Evolutionary conservation across 2,113 vertebrate species (phyloP).

Genomic region (Caranx ignobilis): DNA sequence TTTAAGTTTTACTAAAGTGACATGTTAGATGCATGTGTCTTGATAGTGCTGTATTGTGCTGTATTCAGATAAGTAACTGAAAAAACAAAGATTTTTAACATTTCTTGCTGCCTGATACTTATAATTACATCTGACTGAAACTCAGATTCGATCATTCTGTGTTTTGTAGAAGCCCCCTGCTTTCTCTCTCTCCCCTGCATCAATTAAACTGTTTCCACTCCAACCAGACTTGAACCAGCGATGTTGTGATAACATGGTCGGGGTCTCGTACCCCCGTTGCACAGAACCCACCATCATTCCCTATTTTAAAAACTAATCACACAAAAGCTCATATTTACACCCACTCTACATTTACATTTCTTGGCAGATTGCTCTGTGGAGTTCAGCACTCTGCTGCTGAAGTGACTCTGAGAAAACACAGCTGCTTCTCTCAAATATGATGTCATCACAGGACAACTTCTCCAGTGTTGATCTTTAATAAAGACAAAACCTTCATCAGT

Average conservation of each 20-base stretch:
- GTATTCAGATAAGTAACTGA: background rate
- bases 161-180: background rate
- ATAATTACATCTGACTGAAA: background rate
- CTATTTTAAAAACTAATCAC: constrained; percentile 20
- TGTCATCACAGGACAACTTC: constrained; percentile 89
- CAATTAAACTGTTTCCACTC: background rate
- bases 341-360: constrained; percentile 67
- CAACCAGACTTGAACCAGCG: background rate
- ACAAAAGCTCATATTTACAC: constrained; percentile 27
- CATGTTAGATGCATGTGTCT: background rate
- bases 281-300: constrained; percentile 2
- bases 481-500: constrained; percentile 74
- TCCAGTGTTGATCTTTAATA: constrained; percentile 81
- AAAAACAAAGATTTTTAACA: background rate
- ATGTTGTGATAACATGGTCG: constrained; percentile 13
- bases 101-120: background rate
- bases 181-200: background rate
- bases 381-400: constrained; percentile 87
- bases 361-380: constrained; percentile 82
- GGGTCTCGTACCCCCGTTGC: background rate
- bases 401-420: constrained; percentile 91
- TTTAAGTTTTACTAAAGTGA: background rate
- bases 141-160: background rate
- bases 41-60: too few species aligned
- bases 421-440: constrained; percentile 89